phyloP scores from a whole-genome alignment of 2,888 invertebrate species.

The Tiphia femorata region DNA sequence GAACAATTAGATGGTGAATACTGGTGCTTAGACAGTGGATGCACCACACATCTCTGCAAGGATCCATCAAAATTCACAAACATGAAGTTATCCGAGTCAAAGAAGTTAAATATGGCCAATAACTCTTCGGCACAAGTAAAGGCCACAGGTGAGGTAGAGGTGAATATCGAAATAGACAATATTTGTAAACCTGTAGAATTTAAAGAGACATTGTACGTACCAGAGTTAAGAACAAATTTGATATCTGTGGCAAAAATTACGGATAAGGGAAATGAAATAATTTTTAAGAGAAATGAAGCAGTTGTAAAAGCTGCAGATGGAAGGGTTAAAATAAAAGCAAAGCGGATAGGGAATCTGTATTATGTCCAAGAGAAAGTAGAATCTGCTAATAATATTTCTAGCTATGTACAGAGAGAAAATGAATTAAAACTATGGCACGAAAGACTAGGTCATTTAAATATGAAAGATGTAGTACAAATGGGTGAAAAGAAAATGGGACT shows the following conservation, averaged over 20 bases:
- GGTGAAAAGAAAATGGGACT: conserved; percentile 3
- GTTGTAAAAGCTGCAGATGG: not conserved
- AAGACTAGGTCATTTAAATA: conserved; percentile 17
- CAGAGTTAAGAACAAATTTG: conserved; percentile 12
- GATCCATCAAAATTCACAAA: not conserved
- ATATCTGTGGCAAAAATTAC: conserved; percentile 13
- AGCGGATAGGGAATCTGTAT: conserved; percentile 8
- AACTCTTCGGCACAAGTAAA: not conserved
- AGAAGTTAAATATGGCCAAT: conserved; percentile 10
- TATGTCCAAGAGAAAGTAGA: conserved; percentile 4
- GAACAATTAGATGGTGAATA: not conserved
- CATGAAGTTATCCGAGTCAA: not conserved
- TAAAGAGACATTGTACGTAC: conserved; percentile 9
- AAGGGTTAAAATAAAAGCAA: conserved; percentile 4
- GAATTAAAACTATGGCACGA: conserved; percentile 18
- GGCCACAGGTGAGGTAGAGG: not conserved
- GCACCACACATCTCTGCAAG: conserved; percentile 13
- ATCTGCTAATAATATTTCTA: not conserved
- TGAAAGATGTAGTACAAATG: conserved; percentile 5
- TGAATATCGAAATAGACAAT: not conserved
- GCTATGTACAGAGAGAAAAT: not conserved
- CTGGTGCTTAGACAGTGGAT: conserved; percentile 16
- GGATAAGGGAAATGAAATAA: conserved; percentile 3
- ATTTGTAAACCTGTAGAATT: not conserved
- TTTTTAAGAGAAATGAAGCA: conserved; percentile 4